These are phyloP conservation scores for Nephrotoma guestfalica DNA, from an alignment of 2,888 invertebrate genomes.

Conservation along the genomic window DNA sequence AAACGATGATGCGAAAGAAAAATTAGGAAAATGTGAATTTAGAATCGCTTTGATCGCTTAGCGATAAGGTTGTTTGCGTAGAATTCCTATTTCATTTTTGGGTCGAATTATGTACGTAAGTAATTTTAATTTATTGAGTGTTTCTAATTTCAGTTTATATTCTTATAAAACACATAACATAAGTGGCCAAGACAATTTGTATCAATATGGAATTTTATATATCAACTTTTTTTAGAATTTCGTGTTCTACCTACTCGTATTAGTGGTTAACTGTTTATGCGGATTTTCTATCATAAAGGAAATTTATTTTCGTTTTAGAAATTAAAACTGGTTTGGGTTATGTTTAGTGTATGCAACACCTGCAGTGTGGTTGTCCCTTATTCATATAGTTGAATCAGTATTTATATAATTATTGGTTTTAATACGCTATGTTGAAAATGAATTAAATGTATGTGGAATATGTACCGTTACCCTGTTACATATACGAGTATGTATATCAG, in stretches of 20 bases:
- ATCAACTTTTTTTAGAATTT: neutral
- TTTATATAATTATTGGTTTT: neutral
- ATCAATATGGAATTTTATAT: too few species aligned
- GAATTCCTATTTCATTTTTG: neutral
- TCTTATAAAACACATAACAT: neutral
- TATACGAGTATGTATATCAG: too few species aligned
- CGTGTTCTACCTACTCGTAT: neutral
- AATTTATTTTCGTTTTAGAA: neutral
- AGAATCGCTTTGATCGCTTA: neutral
- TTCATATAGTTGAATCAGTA: too few species aligned
- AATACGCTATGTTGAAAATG: neutral
- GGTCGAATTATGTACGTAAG: neutral
- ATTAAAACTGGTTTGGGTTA: neutral
- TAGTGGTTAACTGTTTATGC: neutral
- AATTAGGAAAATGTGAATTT: neutral
- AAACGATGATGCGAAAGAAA: neutral
- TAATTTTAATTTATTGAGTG: neutral
- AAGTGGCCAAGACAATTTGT: too few species aligned
- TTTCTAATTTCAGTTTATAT: neutral
- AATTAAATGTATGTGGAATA: too few species aligned
- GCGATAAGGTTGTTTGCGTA: neutral
- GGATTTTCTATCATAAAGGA: neutral
- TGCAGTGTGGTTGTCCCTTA: too few species aligned
- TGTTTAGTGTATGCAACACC: too few species aligned
- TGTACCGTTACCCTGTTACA: too few species aligned